Evolutionary conservation across 2,888 invertebrate species (phyloP).

Genomic region (Cryptophagus acutangulus): DNA sequence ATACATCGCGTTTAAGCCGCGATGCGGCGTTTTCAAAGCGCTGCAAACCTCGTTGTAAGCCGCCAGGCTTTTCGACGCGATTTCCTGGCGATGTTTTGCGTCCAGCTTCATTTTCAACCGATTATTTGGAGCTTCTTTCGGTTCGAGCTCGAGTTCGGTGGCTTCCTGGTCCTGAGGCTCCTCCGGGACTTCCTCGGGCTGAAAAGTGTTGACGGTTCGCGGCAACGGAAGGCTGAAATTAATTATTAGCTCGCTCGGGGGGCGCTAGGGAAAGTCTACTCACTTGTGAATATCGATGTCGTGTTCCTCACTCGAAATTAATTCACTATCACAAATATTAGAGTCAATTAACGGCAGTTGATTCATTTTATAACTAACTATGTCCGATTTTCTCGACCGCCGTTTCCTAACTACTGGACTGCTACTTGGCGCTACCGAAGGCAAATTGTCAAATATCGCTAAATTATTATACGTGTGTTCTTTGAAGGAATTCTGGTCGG

Average conservation of each 20-base stretch:
- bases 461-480: conserved; percentile 44
- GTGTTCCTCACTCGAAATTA: conserved; percentile 1
- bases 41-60: conserved; percentile 67
- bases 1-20: conserved; percentile 51
- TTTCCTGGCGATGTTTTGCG: conserved; percentile 49
- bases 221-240: background rate
- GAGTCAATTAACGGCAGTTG: too few species aligned
- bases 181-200: conserved; percentile 39
- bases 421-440: background rate
- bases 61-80: conserved; percentile 55
- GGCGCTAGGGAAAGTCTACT: background rate
- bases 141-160: conserved; percentile 25
- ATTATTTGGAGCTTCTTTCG: conserved; percentile 15
- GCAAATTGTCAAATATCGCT: conserved; percentile 24
- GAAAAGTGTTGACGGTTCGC: conserved; percentile 38
- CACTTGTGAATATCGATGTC: conserved; percentile 2
- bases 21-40: conserved; percentile 53
- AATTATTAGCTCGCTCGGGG: background rate
- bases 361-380: too few species aligned
- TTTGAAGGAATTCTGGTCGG: conserved; percentile 23
- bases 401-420: conserved; percentile 7
- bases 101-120: too few species aligned
- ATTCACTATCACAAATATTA: conserved; percentile 30
- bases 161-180: conserved; percentile 31
- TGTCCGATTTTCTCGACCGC: conserved; percentile 5